phyloP scores from a whole-genome alignment of 1,140 invertebrate species.

The Homarus americanus region DNA sequence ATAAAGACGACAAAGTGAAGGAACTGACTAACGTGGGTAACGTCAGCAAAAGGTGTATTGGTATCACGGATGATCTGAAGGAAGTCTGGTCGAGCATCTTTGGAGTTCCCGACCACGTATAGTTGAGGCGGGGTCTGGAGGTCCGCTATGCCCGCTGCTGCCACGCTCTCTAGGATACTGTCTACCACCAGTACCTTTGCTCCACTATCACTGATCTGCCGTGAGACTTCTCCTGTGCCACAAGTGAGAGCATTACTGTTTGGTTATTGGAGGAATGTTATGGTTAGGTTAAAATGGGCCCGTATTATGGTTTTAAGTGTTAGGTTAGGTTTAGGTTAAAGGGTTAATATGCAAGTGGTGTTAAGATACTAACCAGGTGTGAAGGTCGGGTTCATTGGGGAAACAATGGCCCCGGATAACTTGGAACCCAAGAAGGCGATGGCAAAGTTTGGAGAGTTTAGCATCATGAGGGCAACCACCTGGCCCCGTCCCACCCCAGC shows the following conservation, averaged over 20 bases:
- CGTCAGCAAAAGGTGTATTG: slow-evolving; percentile 7
- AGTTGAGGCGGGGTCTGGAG: not conserved
- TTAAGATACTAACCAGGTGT: not conserved
- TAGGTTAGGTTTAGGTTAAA: too few relatives aligned
- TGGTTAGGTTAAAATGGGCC: too few relatives aligned
- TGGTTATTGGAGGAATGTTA: too few relatives aligned
- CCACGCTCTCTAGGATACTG: not conserved
- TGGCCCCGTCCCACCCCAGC: not conserved
- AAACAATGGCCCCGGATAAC: not conserved
- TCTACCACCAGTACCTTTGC: not conserved
- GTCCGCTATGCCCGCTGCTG: not conserved
- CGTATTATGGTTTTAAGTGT: too few relatives aligned
- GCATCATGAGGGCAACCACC: not conserved
- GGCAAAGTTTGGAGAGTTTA: slow-evolving; percentile 19
- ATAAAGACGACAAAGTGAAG: not conserved
- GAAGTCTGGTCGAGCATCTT: not conserved
- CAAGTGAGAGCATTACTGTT: not conserved
- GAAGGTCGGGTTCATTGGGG: slow-evolving; percentile 35
- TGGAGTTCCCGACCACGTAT: not conserved
- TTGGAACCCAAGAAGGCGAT: not conserved
- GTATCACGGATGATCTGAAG: not conserved
- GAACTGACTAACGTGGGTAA: not conserved
- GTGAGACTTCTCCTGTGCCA: not conserved
- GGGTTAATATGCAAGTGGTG: too few relatives aligned
- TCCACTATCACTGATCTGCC: slow-evolving; percentile 5